Percentiles rank a stretch among this genome's conserved stretches.
phyloP scores from a whole-genome alignment of 2,797 vertebrate genomes.

The Artibeus lituratus region DNA sequence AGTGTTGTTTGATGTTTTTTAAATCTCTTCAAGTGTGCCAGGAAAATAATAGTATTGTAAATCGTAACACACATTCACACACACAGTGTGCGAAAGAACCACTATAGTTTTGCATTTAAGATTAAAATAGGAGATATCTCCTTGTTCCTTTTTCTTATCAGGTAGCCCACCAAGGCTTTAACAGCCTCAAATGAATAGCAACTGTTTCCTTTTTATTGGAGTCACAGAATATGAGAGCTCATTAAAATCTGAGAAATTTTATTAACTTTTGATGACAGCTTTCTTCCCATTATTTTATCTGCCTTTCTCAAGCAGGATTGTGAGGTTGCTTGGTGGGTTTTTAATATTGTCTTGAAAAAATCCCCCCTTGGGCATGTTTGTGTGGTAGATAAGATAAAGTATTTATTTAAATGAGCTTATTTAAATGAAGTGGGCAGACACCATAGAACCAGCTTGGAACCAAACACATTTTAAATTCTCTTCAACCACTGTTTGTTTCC shows the following conservation, averaged over 20 bases:
- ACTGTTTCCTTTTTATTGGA: neutral
- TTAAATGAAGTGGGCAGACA: neutral
- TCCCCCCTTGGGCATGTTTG: neutral
- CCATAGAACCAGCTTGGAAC: neutral
- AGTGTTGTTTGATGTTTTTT: neutral
- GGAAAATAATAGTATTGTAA: neutral
- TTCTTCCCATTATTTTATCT: neutral
- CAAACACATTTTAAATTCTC: neutral
- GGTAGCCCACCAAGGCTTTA: neutral
- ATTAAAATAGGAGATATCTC: neutral
- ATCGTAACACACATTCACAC: neutral
- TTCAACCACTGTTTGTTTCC: no score
- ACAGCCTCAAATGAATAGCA: neutral
- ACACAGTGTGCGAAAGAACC: neutral
- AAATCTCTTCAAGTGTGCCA: neutral
- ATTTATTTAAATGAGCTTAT: slow-evolving; percentile 14
- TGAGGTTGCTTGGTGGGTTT: neutral
- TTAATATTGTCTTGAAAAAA: slow-evolving; percentile 39
- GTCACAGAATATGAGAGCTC: neutral
- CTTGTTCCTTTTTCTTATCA: neutral
- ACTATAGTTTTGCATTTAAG: neutral
- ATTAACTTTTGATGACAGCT: neutral
- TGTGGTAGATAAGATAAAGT: neutral
- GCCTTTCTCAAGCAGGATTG: slow-evolving; percentile 7
- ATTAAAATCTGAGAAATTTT: slow-evolving; percentile 37